Conservation (phyloP, 2,888 invertebrate species). For the Luperina nickerlii region DNA sequence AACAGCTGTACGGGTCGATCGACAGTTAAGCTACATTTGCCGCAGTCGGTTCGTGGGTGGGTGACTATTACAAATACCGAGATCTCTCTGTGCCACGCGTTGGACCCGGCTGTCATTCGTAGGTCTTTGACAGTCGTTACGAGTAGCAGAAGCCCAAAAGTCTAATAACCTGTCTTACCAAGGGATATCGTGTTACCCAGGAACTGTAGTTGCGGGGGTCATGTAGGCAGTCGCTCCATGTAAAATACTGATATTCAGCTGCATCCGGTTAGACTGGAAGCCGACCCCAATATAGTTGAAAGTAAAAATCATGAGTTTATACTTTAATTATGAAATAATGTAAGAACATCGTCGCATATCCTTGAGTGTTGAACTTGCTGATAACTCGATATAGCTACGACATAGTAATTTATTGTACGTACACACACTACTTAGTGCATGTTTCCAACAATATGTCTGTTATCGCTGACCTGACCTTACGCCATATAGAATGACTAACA, state of each 20-base stretch:
- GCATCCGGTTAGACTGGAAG: background rate
- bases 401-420: conserved; percentile 21
- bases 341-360: conserved; percentile 12
- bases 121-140: background rate
- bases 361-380: conserved; percentile 52
- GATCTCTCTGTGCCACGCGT: background rate
- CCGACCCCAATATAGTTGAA: background rate
- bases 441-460: conserved; percentile 35
- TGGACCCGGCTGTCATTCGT: background rate
- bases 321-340: conserved; percentile 22
- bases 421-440: conserved; percentile 9
- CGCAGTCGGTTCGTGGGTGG: background rate
- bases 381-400: conserved; percentile 19
- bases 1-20: background rate
- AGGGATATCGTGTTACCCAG: background rate
- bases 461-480: conserved; percentile 58
- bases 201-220: background rate
- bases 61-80: background rate
- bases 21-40: background rate
- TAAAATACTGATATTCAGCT: background rate
- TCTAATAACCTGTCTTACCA: background rate
- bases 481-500: conserved; percentile 23
- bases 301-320: no score
- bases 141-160: background rate
- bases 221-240: background rate